A percentile compares a stretch with the other conserved stretches of the same genome.
Conservation (phyloP, 1,140 invertebrate genomes). For the Drosophila rufa region DNA sequence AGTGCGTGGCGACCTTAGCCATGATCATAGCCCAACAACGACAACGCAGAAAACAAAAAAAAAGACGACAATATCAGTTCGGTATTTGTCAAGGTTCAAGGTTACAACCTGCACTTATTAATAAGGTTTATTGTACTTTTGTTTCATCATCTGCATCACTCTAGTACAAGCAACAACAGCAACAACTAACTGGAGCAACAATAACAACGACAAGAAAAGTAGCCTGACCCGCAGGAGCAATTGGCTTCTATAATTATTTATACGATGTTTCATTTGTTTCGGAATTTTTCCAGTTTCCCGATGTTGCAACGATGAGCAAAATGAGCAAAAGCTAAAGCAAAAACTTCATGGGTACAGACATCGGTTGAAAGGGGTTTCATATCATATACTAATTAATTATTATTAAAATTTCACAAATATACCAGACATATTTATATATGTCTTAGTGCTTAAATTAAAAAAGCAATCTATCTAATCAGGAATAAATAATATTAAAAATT, state of each 20-base stretch:
- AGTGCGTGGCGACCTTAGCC: slow-evolving; percentile 57
- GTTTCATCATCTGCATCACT: slow-evolving; percentile 56
- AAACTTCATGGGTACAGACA: neutral
- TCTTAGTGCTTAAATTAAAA: neutral
- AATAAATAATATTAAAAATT: neutral
- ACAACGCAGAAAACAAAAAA: slow-evolving; percentile 18
- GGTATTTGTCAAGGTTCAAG: slow-evolving; percentile 70
- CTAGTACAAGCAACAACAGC: slow-evolving; percentile 42
- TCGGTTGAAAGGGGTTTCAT: neutral
- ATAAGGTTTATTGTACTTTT: slow-evolving; percentile 84
- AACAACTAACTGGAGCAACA: slow-evolving; percentile 30
- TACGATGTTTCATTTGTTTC: slow-evolving; percentile 85
- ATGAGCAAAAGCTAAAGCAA: slow-evolving; percentile 4
- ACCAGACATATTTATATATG: neutral
- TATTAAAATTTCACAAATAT: neutral
- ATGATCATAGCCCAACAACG: slow-evolving; percentile 33
- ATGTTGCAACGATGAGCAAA: slow-evolving; percentile 20
- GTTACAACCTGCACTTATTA: slow-evolving; percentile 81
- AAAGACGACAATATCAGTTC: slow-evolving; percentile 29
- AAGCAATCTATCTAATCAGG: neutral
- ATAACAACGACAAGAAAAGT: slow-evolving; percentile 56
- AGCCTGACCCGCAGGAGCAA: slow-evolving; percentile 68
- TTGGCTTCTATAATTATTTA: slow-evolving; percentile 82
- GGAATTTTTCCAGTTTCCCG: slow-evolving; percentile 77
- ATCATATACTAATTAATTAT: neutral